Evolutionary conservation across 1,140 invertebrate genomes (phyloP), one percentile per base, ranked within the genome.

Genomic region (Coelopa frigida): DNA sequence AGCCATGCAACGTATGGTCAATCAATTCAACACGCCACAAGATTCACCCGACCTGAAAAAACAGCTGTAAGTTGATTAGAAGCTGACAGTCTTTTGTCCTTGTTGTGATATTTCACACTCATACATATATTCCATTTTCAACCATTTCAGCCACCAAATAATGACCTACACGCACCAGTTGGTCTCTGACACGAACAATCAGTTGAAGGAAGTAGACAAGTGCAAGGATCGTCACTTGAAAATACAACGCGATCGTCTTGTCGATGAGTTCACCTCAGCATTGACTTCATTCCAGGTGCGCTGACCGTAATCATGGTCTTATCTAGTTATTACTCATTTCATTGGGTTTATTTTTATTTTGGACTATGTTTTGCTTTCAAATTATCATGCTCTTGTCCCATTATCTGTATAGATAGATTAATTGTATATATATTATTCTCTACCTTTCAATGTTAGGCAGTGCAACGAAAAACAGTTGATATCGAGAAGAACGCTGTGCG

Each of bases 121-220:
- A 14, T 20, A 37, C 11, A 5, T 8, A 20, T 37, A 10, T 3
- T 21, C 8, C 22, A 21, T 38, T 38, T 43, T 43, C 31, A 53
- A 55, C 69, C 73, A 74, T 33, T 39, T 11, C 14, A 95, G 91
- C 35, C 89, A 94, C 72, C 84, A 94, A 67, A 85, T 95, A 57
- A 90, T 93, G 66, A 90, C 94, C 67, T 95, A 96, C 63, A 98
- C 94, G 3, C 88, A 96, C 61, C 89, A 94, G 56, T 70, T 98
- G 53, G 92, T 89, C 0, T 94, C 94, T 68, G 93, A 97, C 65
- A 98, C 94, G 10, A 92, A 83, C 62, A 78, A 81, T 38, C 80
- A 87, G 65, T 74, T 97, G 36, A 91, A 91, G 73, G 81, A 86
- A 53, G 69, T 74, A 21, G 65, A 70, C 35, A 60, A 75, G 26